Evolutionary conservation across 2,797 vertebrate genomes (phyloP).

Genomic region (Champsocephalus esox): DNA sequence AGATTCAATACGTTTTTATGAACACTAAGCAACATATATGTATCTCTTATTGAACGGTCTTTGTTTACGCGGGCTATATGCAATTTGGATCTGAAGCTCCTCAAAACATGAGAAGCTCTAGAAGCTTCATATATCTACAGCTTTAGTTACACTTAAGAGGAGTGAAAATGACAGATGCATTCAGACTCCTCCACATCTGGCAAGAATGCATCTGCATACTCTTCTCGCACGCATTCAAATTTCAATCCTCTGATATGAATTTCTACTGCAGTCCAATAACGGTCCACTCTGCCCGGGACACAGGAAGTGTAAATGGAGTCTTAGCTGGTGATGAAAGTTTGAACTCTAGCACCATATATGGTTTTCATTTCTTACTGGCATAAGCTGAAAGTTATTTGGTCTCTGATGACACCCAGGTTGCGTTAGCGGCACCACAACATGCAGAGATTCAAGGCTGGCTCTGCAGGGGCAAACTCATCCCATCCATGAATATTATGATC

Average conservation of each 20-base stretch:
- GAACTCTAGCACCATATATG: background rate
- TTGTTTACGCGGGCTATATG: background rate
- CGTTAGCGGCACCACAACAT: slow-evolving; percentile 11
- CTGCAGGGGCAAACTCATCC: slow-evolving; percentile 29
- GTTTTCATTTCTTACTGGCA: slow-evolving; percentile 3
- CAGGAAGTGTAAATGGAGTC: slow-evolving; percentile 23
- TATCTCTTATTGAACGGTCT: background rate
- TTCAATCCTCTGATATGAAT: background rate
- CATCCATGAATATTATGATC: slow-evolving; percentile 43
- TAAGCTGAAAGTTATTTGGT: slow-evolving; percentile 29
- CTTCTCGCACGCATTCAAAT: no score
- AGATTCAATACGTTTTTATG: background rate
- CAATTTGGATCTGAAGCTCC: background rate
- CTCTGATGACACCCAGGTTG: background rate
- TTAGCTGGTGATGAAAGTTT: slow-evolving; percentile 6
- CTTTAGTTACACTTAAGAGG: background rate
- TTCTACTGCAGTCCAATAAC: background rate
- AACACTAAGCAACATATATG: background rate
- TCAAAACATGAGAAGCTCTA: background rate
- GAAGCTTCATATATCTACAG: no score
- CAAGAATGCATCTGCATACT: background rate
- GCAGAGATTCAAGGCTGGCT: slow-evolving; percentile 50
- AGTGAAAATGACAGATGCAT: background rate
- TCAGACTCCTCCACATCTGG: background rate
- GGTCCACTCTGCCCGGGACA: background rate